phyloP scores from a whole-genome alignment of 2,797 vertebrate species.

The Tympanoctomys barrerae region DNA sequence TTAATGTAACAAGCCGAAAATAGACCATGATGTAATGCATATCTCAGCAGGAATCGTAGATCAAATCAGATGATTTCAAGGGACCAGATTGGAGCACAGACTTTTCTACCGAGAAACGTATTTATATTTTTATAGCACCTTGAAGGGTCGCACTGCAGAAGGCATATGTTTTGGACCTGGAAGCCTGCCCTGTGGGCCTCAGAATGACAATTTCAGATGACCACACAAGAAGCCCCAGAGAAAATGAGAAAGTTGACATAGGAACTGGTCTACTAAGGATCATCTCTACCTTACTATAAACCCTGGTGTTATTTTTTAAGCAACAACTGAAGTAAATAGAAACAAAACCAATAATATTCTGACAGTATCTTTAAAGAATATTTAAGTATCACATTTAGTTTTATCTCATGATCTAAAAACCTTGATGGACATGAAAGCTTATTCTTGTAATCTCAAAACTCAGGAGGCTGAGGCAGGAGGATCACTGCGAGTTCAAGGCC shows the following conservation, averaged over 20 bases:
- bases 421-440: background rate
- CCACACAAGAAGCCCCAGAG: constrained; percentile 78
- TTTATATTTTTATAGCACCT: constrained; percentile 79
- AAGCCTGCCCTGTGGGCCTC: constrained; percentile 71
- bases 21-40: constrained; percentile 88
- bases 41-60: constrained; percentile 84
- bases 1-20: constrained; percentile 89
- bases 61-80: constrained; percentile 77
- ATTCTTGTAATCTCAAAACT: background rate
- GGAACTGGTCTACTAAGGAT: constrained; percentile 68
- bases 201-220: constrained; percentile 75
- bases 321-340: background rate
- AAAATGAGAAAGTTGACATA: constrained; percentile 77
- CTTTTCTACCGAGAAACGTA: constrained; percentile 73
- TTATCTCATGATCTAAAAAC: constrained; percentile 35
- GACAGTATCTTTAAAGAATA: background rate
- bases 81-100: constrained; percentile 59
- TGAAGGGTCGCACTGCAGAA: constrained; percentile 77
- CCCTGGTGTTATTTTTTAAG: background rate
- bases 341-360: background rate
- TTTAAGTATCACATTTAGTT: constrained; percentile 20
- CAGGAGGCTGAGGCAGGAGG: background rate
- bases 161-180: constrained; percentile 73
- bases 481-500: background rate
- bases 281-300: background rate